Evolutionary conservation across 2,113 vertebrate species (phyloP), one percentile per base, ranked within the genome.

Genomic region (Lepidothrix coronata): DNA sequence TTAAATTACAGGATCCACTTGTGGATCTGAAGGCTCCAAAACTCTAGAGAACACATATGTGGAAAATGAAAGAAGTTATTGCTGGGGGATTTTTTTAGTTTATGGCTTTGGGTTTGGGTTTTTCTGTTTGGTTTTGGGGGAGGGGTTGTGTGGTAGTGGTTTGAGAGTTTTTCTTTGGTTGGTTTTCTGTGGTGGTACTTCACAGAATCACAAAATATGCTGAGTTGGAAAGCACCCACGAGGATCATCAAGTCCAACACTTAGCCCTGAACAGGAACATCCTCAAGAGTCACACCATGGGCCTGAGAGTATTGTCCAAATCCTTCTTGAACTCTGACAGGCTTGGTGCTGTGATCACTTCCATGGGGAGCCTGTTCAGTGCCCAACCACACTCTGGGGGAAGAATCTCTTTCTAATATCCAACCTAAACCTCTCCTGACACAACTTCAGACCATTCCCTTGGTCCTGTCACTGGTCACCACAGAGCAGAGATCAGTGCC

Each of bases 61-160:
- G 8, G 24, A 78, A 91, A 91, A 52, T 1, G 0, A 28, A 73
- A 49, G 2, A 49, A 61, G 9, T 39, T 11, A 39, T 43, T 66
- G 51, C 31, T 22, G 28, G 7, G 3, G 16, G 9, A 2, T 52
- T 20, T 55, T n/a, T 35, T 57, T 7, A 35, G 41, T 74, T 58
- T 12, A 41, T 24, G 6, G 10, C 3, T 28, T n/a, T 19, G 31
- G 10, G 4, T 28, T n/a, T 19, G 31, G 30, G 13, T 25, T 27
- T 73, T 67, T 66, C 23, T 28, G 28, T 2, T 66, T 52, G 22
- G 11, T 59, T 39, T 44, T 10, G 3, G 15, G 14, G 3, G 31
- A 3, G 13, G 15, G 30, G 3, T 1, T 27, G 37, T 28, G 5
- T 22, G 8, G 10, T 21, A 6, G 8, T 41, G 10, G 7, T 25